Evolutionary conservation across 2,797 vertebrate species (phyloP), one percentile per base, ranked within the genome.

Genomic region (Etheostoma nigrum): DNA sequence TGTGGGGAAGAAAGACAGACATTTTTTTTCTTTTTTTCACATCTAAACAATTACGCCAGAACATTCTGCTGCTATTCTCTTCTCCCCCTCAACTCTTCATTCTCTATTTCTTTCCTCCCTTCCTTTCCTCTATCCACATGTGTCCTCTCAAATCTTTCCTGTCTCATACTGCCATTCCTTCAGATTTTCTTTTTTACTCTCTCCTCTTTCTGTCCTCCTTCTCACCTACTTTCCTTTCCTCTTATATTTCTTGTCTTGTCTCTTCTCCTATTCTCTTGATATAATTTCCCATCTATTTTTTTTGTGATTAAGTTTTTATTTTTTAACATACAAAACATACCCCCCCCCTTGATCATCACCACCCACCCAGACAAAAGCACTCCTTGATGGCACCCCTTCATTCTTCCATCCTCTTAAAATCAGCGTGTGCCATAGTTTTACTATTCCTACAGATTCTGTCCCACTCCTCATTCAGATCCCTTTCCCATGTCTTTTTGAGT

Each of bases 31-130:
- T 4, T 53, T 49, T 66, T 54, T 64, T 15, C 44, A 54, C 36
- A 54, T 74, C 19, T 48, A 36, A 69, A 36, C 48, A 64, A 49
- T 76, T 61, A 51, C 5, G 1, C 53, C 4, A 40, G 21, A 72
- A 63, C 61, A 54, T 60, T 40, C 72, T 5, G 52, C 59, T 48
- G 16, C 36, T 65, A 15, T 58, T 54, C 21, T 69, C 33, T 27
- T 18, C 52, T 72, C 40, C 14, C 49, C 4, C 27, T 57, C 33
- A 30, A 4, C 36, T 44, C 16, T 2, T 11, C 36, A 3, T 4
- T 48, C 5, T 63, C 36, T 12, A 0, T 42, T n/a, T 27, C 18
- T 21, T 65, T 53, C 42, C 36, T 40, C 36, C 36, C 36, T 40
- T 18, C 19, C 16, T n/a, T 61, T 25, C 30, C 53, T 83, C 33